These are phyloP conservation scores for Gnathochromis pfefferi DNA, from an alignment of 2,113 vertebrate species.

Conservation along the genomic window DNA sequence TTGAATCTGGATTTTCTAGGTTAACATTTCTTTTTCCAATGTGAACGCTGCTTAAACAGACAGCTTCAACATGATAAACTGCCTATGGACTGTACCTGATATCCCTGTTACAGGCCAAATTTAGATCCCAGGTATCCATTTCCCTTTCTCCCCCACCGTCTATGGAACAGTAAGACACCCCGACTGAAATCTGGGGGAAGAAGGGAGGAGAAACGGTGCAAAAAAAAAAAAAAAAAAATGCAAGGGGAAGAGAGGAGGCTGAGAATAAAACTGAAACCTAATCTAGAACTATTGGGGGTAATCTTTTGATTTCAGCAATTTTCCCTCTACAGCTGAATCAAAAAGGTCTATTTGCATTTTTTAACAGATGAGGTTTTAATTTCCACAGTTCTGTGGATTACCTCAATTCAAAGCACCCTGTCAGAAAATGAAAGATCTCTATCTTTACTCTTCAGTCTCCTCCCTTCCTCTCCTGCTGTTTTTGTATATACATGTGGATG, in stretches of 20 bases:
- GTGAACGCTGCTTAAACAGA: neutral
- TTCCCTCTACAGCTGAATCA: conserved; percentile 49
- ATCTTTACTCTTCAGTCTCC: conserved; percentile 12
- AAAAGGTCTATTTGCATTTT: conserved; percentile 60
- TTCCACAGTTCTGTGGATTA: conserved; percentile 65
- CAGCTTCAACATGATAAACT: neutral
- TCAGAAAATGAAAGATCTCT: conserved; percentile 57
- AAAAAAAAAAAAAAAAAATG: neutral
- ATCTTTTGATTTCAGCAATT: conserved; percentile 58
- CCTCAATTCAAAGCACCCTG: conserved; percentile 49
- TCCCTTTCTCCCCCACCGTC: neutral
- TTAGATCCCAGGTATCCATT: conserved; percentile 18
- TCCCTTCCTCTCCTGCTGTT: neutral
- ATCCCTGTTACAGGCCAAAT: neutral
- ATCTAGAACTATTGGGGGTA: conserved; percentile 46
- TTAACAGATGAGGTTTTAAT: conserved; percentile 58
- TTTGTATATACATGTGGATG: neutral
- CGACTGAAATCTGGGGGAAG: conserved; percentile 4
- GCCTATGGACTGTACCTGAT: neutral
- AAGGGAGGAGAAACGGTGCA: neutral
- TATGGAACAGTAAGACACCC: conserved; percentile 3
- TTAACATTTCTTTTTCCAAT: neutral
- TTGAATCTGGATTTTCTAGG: neutral
- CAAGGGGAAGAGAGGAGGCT: neutral
- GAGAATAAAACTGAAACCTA: conserved; percentile 46